Evolutionary conservation across 2,888 invertebrate genomes (phyloP).

Genomic region (Tiphia femorata): DNA sequence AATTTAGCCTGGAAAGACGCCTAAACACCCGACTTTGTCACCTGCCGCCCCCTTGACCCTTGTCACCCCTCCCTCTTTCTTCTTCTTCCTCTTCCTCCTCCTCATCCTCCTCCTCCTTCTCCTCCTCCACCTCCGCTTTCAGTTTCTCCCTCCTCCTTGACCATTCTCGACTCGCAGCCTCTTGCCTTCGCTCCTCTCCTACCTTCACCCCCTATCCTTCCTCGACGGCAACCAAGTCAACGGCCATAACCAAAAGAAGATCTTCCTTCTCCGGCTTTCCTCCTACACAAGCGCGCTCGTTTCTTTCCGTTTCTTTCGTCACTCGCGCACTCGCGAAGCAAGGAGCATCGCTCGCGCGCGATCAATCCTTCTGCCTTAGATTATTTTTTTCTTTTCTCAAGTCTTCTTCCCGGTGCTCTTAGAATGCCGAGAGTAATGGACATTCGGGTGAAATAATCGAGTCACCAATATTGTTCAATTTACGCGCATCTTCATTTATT

Average conservation of each 20-base stretch:
- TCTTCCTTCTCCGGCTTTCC: not conserved
- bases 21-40: slow-evolving; percentile 60
- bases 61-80: slow-evolving; percentile 4
- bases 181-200: not conserved
- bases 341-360: not conserved
- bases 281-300: not conserved
- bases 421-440: too few relatives aligned
- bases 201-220: slow-evolving; percentile 4
- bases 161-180: not conserved
- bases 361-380: not conserved
- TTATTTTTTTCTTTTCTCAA: not conserved
- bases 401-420: too few relatives aligned
- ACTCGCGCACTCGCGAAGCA: not conserved
- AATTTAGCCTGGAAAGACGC: slow-evolving; percentile 51
- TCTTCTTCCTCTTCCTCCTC: slow-evolving; percentile 3
- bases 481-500: too few relatives aligned
- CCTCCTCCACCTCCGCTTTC: too few relatives aligned
- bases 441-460: too few relatives aligned
- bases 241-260: not conserved
- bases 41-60: slow-evolving; percentile 45
- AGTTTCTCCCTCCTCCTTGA: not conserved
- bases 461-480: too few relatives aligned
- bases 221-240: slow-evolving; percentile 6
- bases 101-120: not conserved
- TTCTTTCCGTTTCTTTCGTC: not conserved